Percentiles rank a stretch among this genome's conserved stretches.
These are phyloP conservation scores for Callyntrura guangdongensis DNA, from an alignment of 2,888 invertebrate genomes.

Conservation along the genomic window DNA sequence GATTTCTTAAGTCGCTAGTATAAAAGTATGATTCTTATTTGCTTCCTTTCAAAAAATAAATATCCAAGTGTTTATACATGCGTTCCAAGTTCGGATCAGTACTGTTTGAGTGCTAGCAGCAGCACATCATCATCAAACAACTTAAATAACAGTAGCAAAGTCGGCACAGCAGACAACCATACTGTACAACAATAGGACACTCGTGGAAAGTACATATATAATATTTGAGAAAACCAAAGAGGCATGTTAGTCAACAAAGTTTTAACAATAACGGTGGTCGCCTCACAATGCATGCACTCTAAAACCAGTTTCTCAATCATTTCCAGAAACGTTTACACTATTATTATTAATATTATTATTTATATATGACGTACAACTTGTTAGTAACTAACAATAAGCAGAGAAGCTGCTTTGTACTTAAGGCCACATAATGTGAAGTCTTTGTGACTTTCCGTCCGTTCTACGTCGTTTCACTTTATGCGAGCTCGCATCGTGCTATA, in stretches of 20 bases:
- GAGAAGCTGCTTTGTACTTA: not conserved
- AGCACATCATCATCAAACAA: not conserved
- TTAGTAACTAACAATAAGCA: not conserved
- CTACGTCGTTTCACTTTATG: not conserved
- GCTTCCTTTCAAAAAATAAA: slow-evolving; percentile 22
- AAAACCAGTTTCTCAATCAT: slow-evolving; percentile 18
- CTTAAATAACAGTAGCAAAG: not conserved
- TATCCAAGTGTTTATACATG: slow-evolving; percentile 16
- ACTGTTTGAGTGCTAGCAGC: not conserved
- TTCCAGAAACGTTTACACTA: not conserved
- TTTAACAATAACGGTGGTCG: not conserved
- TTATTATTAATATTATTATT: not conserved
- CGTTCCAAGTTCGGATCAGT: too few species aligned
- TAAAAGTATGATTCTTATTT: slow-evolving; percentile 53
- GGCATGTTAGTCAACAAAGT: slow-evolving; percentile 36
- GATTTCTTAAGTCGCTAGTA: slow-evolving; percentile 73
- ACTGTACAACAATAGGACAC: not conserved
- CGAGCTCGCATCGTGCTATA: not conserved
- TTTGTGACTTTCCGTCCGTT: not conserved
- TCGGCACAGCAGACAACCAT: not conserved
- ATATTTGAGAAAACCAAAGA: not conserved
- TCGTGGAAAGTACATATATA: not conserved
- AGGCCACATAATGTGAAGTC: not conserved
- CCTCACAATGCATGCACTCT: not conserved
- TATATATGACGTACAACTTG: not conserved